phyloP scores from a whole-genome alignment of 2,888 invertebrate species.

The Muschampia plurimacula region DNA sequence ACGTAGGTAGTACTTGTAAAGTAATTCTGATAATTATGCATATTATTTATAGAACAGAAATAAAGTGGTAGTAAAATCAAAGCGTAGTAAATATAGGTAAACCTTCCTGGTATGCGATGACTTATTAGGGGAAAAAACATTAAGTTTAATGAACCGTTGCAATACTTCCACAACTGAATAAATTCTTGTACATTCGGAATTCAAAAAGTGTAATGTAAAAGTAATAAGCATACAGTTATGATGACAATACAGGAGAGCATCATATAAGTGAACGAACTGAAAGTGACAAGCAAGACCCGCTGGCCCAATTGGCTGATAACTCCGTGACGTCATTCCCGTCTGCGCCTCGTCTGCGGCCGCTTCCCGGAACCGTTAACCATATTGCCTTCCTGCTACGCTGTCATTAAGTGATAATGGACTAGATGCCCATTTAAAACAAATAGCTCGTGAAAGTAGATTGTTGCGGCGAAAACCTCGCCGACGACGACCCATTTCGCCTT shows the following conservation, averaged over 20 bases:
- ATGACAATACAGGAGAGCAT: slow-evolving; percentile 41
- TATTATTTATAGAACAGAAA: too few species aligned
- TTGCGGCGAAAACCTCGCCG: slow-evolving; percentile 45
- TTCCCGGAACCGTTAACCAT: slow-evolving; percentile 78
- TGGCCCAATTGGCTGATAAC: slow-evolving; percentile 73
- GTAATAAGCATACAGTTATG: slow-evolving; percentile 15
- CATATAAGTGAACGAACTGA: slow-evolving; percentile 55
- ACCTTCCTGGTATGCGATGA: too few species aligned
- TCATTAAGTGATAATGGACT: slow-evolving; percentile 71
- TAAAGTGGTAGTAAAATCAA: too few species aligned
- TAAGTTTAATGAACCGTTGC: too few species aligned
- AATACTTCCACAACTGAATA: too few species aligned
- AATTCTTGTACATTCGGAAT: neutral
- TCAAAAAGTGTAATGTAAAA: neutral
- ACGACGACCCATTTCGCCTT: slow-evolving; percentile 59
- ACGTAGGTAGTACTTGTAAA: too few species aligned
- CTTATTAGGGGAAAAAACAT: too few species aligned
- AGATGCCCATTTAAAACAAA: slow-evolving; percentile 47
- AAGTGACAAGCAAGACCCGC: slow-evolving; percentile 53
- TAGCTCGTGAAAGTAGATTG: slow-evolving; percentile 45
- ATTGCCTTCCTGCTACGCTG: slow-evolving; percentile 70
- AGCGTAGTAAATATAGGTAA: too few species aligned
- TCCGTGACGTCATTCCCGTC: slow-evolving; percentile 75
- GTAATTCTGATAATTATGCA: too few species aligned
- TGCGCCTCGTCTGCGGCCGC: slow-evolving; percentile 61